Evolutionary conservation across 2,113 vertebrate genomes (phyloP).

Genomic region (Pseudopodoces humilis): DNA sequence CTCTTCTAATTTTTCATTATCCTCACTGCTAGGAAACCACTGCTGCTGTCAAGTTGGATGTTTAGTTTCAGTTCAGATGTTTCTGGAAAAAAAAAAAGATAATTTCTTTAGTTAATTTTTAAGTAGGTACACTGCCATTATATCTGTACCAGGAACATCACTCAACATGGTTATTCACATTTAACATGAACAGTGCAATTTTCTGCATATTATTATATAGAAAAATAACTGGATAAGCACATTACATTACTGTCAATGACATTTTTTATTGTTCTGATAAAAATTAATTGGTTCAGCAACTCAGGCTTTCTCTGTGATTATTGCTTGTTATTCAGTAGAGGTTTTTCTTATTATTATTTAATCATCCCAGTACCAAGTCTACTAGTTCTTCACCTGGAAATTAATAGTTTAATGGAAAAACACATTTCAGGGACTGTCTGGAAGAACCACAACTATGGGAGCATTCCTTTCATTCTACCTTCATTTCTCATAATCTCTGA

Average conservation of each 20-base stretch:
- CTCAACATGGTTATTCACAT: background rate
- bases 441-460: background rate
- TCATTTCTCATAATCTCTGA: conserved; percentile 19
- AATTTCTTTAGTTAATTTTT: background rate
- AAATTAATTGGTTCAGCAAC: background rate
- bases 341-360: background rate
- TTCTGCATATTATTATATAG: background rate
- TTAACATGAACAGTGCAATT: background rate
- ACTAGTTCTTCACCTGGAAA: background rate
- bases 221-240: background rate
- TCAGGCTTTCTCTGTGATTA: background rate
- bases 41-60: background rate
- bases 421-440: background rate
- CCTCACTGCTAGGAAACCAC: background rate
- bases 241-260: background rate
- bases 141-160: background rate
- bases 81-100: background rate
- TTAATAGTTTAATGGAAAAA: background rate
- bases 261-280: background rate
- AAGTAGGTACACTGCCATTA: background rate
- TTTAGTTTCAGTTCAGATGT: background rate
- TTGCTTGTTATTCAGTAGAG: background rate
- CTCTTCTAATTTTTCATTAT: background rate
- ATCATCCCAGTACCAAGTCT: background rate
- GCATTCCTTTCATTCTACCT: background rate